Base-by-base conservation (phyloP, 2,797 vertebrate species). In the Melanotaenia nigrans region DNA sequence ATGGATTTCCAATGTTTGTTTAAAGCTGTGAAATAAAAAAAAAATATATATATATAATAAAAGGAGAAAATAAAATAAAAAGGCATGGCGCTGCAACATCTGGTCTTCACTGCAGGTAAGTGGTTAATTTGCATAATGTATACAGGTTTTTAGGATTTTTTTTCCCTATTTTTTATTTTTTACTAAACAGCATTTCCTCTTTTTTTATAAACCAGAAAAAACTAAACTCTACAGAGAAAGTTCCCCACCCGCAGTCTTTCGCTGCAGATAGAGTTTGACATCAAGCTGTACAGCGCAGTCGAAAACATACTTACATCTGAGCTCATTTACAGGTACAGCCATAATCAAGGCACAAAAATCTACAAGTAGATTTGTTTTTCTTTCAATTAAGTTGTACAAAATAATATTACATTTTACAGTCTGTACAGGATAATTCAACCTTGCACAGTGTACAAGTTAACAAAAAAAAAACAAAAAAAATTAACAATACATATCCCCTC, bases 331-430 rank as follows among this genome's bases (percentile, higher is more conserved):
- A 96, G 94, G 95, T 95, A 96, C 95, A 95, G 95, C 95, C 95
- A 95, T 95, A 94, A 95, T 95, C 94, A 96, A 96, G 95, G 95
- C 95, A 96, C 95, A 95, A 95, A 95, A 95, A 96, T 95, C 95
- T 96, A 95, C 95, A 95, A 95, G 95, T 93, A 96, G 94, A 94
- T 95, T 94, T 94, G 93, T 94, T 93, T 92, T 93, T 95, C 95
- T 94, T 94, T 95, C 95, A 95, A 95, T 96, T 96, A 98, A 96
- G 95, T 96, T 96, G 95, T 96, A 99, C 95, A 99, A 98, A 99
- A 97, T 96, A 97, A 96, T 95, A 95, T 96, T 96, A 96, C 95
- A 96, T 95, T 95, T 96, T 96, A 96, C 95, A 96, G 94, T 97
- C 96, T 97, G 96, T 97, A 98, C 96, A 98, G 94, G 96, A 95